Percentiles rank a stretch among this genome's conserved stretches.
Evolutionary conservation across 1,140 invertebrate genomes (phyloP).

Genomic region (Drosophila willistoni): DNA sequence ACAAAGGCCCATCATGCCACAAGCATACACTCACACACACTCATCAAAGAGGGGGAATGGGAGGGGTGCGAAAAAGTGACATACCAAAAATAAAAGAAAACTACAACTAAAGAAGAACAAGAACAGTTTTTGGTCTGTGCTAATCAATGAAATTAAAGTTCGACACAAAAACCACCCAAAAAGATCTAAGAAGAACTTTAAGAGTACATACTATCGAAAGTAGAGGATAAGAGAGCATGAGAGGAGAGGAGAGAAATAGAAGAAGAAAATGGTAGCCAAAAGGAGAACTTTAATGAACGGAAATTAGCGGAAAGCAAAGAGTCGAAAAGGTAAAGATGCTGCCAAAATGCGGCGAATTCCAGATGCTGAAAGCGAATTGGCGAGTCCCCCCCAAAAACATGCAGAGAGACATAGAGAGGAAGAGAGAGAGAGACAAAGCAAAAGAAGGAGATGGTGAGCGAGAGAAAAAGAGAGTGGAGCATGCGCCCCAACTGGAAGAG

Average conservation of each 20-base stretch:
- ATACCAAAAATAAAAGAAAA: slow-evolving; percentile 64
- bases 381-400: background rate
- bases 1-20: slow-evolving; percentile 45
- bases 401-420: slow-evolving; percentile 8
- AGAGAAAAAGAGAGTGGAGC: slow-evolving; percentile 43
- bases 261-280: slow-evolving; percentile 43
- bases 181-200: slow-evolving; percentile 49
- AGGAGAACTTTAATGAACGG: slow-evolving; percentile 81
- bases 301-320: slow-evolving; percentile 69
- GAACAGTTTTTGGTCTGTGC: slow-evolving; percentile 53
- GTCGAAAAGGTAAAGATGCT: slow-evolving; percentile 72
- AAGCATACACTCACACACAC: slow-evolving; percentile 38
- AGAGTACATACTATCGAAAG: slow-evolving; percentile 27
- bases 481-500: slow-evolving; percentile 16
- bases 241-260: slow-evolving; percentile 41
- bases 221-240: background rate
- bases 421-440: slow-evolving; percentile 28
- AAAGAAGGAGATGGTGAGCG: slow-evolving; percentile 10
- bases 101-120: slow-evolving; percentile 24
- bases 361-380: background rate
- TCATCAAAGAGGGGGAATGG: slow-evolving; percentile 15
- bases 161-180: slow-evolving; percentile 18
- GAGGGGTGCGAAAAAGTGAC: slow-evolving; percentile 57
- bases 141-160: slow-evolving; percentile 82
- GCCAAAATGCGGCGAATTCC: slow-evolving; percentile 41